phyloP scores from a whole-genome alignment of 64 coral and sea anemone species.

The Astreopora myriophthalma region DNA sequence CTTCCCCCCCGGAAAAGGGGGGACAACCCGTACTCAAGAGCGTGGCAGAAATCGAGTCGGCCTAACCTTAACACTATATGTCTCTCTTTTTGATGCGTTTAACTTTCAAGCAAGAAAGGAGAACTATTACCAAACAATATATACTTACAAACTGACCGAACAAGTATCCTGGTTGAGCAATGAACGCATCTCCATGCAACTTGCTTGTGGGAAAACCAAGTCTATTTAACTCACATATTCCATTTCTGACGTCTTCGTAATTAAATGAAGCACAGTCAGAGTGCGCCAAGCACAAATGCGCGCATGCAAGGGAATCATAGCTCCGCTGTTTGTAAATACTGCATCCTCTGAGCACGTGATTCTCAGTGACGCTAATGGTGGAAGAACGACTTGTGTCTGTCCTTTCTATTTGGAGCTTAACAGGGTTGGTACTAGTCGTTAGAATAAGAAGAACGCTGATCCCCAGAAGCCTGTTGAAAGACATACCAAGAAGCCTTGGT shows the following conservation, averaged over 20 bases:
- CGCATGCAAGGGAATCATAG: conserved; percentile 41
- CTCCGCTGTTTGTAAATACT: conserved; percentile 34
- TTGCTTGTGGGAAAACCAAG: not conserved
- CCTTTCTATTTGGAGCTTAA: not conserved
- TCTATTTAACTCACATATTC: conserved; percentile 31
- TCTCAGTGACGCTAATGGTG: not conserved
- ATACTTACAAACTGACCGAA: conserved; percentile 51
- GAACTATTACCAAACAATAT: not conserved
- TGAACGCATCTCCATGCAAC: not conserved
- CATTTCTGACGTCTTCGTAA: conserved; percentile 34
- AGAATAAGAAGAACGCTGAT: not conserved
- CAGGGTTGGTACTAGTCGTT: not conserved
- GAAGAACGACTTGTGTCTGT: not conserved
- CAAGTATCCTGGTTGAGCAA: not conserved
- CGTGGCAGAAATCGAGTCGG: too few species aligned
- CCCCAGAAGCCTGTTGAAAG: not conserved
- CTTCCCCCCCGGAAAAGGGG: too few species aligned
- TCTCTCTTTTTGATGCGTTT: too few species aligned
- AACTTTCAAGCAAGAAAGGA: not conserved
- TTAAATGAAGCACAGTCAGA: conserved; percentile 41
- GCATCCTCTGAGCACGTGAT: not conserved
- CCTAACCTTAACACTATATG: too few species aligned
- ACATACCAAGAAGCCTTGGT: not conserved
- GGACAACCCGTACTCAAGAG: too few species aligned
- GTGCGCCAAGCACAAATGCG: conserved; percentile 33